Evolutionary conservation across 2,113 vertebrate species (phyloP).

Genomic region (Tragelaphus imberbis): DNA sequence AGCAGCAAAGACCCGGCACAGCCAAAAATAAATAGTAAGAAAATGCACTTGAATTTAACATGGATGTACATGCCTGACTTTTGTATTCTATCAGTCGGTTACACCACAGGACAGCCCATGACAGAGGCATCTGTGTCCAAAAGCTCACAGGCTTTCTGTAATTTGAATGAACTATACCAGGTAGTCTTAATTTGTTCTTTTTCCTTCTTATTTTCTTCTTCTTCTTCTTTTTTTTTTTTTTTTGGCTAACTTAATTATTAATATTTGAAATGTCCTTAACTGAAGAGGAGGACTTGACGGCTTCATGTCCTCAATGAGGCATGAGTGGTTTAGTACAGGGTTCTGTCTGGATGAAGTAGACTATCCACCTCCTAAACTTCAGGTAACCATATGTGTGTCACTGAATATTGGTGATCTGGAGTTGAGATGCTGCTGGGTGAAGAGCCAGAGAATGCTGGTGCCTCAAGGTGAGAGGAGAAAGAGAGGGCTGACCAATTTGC

Average conservation of each 20-base stretch:
- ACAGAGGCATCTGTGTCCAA: neutral
- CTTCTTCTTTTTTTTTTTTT: neutral
- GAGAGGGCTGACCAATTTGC: rapidly evolving
- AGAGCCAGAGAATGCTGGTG: neutral
- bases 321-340: rapidly evolving
- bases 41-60: neutral
- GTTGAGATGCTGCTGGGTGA: neutral
- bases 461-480: neutral
- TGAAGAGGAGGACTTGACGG: neutral
- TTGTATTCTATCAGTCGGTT: neutral
- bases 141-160: neutral
- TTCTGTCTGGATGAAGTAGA: neutral
- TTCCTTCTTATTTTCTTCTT: neutral
- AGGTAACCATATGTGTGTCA: neutral
- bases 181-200: neutral
- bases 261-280: neutral
- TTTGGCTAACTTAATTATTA: neutral
- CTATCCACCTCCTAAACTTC: neutral
- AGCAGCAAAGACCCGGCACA: neutral
- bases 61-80: neutral
- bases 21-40: neutral
- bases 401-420: neutral
- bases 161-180: neutral
- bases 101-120: no score
- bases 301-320: neutral